Base-by-base conservation (phyloP, 23 tunicate genomes). In the Oikopleura dioica region DNA sequence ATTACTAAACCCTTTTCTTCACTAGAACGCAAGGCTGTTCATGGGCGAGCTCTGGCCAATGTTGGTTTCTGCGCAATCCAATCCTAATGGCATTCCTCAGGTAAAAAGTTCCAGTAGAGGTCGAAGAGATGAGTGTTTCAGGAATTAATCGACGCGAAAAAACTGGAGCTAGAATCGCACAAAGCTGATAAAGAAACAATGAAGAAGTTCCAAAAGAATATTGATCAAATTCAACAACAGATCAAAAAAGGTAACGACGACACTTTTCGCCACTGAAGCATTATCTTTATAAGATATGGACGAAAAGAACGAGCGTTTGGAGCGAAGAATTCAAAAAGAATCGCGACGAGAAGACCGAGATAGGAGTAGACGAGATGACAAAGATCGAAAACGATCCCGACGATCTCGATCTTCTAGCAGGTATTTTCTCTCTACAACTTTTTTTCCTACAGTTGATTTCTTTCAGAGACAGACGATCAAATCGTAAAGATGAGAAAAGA, bases 1-100 rank as follows among this genome's bases (percentile, higher is more conserved):
- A n/a, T n/a, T n/a, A n/a, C n/a, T n/a, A n/a, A n/a, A n/a, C n/a
- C n/a, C n/a, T n/a, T n/a, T n/a, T n/a, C n/a, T n/a, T n/a, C n/a
- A n/a, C n/a, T n/a, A 44, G 79, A 85, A 85, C 69, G 76, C 97
- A 1, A 78, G 97, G 50, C 69, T 72, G 24, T 91, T 91, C 58
- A 76, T 91, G 69, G 94, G 87, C 0, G 94, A 91, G 37, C 37
- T 91, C 36, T 91, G 97, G 97, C 84, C 83, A 0, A 82, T 85
- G 38, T 82, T 91, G 1, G 51, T 68, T 1, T 91, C 97, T 0
- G 97, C 97, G 1, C 92, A 85, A 55, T 84, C 82, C 37, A 81
- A 69, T 69, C 78, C 78, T 12, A 78, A 82, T 35, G 97, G 97
- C 1, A 91, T 91, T 68, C 97, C 97, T 1, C 84, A 68, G n/a